These are phyloP conservation scores for Sceloporus undulatus DNA, from an alignment of 2,113 vertebrate species.

Conservation along the genomic window DNA sequence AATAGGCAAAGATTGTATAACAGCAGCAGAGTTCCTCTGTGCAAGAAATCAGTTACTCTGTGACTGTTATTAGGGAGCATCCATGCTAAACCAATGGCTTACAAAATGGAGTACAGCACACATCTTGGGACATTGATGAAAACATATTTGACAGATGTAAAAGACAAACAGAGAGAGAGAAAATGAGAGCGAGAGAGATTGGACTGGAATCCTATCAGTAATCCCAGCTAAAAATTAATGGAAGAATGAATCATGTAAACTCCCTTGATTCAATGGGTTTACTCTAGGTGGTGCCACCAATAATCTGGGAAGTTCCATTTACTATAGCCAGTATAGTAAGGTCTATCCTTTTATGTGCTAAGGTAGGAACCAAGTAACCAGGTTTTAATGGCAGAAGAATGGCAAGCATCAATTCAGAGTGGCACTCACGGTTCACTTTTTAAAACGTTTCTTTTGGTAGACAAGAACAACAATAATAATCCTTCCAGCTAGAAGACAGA, in stretches of 20 bases:
- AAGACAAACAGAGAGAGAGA: background rate
- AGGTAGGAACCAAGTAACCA: background rate
- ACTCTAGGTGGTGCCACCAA: no score
- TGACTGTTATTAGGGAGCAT: conserved; percentile 10
- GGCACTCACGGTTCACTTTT: background rate
- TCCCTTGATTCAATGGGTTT: no score
- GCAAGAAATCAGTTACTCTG: conserved; percentile 18
- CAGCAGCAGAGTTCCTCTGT: background rate
- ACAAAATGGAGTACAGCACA: conserved; percentile 22
- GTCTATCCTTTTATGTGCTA: background rate
- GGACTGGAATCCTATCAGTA: no score
- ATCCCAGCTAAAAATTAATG: no score
- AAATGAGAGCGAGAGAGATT: no score
- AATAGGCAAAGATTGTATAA: background rate
- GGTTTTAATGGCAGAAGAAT: background rate
- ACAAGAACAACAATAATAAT: background rate
- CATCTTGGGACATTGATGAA: conserved; percentile 11
- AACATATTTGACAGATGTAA: conserved; percentile 11
- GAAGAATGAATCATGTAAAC: no score
- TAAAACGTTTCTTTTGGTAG: background rate
- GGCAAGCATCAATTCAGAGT: background rate
- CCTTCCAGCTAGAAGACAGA: background rate
- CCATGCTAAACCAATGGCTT: conserved; percentile 19
- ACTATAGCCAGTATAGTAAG: background rate
- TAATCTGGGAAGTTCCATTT: background rate